Evolutionary conservation across 1,140 invertebrate genomes (phyloP).

Genomic region (Mylabris phalerata): DNA sequence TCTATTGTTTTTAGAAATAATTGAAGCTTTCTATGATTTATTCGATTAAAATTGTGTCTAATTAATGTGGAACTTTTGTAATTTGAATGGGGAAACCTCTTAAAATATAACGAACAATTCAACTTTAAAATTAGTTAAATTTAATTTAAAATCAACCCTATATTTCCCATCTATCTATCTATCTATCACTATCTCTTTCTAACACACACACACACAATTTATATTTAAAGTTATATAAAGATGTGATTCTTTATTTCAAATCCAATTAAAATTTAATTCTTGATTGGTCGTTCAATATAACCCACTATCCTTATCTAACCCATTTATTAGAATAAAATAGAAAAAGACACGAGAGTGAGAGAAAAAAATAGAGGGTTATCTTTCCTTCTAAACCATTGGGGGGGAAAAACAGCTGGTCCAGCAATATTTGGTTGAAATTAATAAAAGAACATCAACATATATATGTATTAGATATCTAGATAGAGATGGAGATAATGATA

Average conservation of each 20-base stretch:
- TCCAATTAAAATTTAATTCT: too few relatives aligned
- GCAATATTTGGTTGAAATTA: slow-evolving; percentile 36
- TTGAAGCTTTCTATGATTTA: too few relatives aligned
- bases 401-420: slow-evolving; percentile 30
- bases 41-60: too few relatives aligned
- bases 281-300: too few relatives aligned
- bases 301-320: too few relatives aligned
- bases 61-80: slow-evolving; percentile 9
- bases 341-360: neutral
- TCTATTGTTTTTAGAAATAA: too few relatives aligned
- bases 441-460: slow-evolving; percentile 28
- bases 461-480: neutral
- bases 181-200: neutral
- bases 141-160: slow-evolving; percentile 21
- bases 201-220: too few relatives aligned
- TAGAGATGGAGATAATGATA: neutral
- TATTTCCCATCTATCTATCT: neutral
- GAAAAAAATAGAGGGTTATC: too few relatives aligned
- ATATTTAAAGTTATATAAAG: too few relatives aligned
- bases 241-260: too few relatives aligned
- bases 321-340: neutral
- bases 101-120: slow-evolving; percentile 14
- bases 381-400: too few relatives aligned
- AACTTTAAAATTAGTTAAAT: slow-evolving; percentile 26
- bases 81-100: slow-evolving; percentile 18